Base-by-base conservation (phyloP, 64 coral and sea anemone species). In the Montipora sp. region DNA sequence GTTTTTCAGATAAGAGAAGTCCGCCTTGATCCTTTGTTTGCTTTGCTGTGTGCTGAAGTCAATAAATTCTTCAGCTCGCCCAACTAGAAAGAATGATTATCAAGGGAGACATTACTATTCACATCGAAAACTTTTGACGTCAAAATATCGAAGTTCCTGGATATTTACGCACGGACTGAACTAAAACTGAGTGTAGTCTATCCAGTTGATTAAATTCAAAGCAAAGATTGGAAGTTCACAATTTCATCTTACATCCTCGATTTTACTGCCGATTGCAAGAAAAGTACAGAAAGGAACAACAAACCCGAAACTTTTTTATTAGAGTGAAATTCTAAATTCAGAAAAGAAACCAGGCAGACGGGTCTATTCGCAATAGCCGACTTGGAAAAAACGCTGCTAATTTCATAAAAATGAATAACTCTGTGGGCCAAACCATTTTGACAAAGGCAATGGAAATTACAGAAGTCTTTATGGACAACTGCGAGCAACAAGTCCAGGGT, bases 321-420 rank as follows among this genome's bases (percentile, higher is more conserved):
- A 2, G 36, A 36, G 53, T 57, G 53, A 57, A 57, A 57, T 57
- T 11, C 36, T 36, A 57, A 6, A 57, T 57, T 57, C 53, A 8
- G 53, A 8, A 8, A 8, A 77, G 27, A 47, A 9, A 7, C 43
- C 53, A 57, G 11, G 53, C 53, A 57, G 0, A 57, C 53, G 11
- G 53, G 9, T 13, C 36, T 36, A 36, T 36, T 36, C 36, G 36
- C 36, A 46, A 11, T 14, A 13, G 12, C 27, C 46, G 44, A 49
- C 13, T 48, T 48, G 47, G 46, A 36, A 0, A 19, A 16, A 78
- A 78, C 45, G 3, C 53, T 57, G 53, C 18, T 14, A 78, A 46
- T 18, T 78, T 49, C 47, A n/a, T 16, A 10, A 85, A 47, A 13
- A 85, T 85, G 82, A 70, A 16, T 36, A 85, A 22, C 65, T 71